Evolutionary conservation across 92 coral and sea anemone species (phyloP).

Genomic region (Porites cylindrica): DNA sequence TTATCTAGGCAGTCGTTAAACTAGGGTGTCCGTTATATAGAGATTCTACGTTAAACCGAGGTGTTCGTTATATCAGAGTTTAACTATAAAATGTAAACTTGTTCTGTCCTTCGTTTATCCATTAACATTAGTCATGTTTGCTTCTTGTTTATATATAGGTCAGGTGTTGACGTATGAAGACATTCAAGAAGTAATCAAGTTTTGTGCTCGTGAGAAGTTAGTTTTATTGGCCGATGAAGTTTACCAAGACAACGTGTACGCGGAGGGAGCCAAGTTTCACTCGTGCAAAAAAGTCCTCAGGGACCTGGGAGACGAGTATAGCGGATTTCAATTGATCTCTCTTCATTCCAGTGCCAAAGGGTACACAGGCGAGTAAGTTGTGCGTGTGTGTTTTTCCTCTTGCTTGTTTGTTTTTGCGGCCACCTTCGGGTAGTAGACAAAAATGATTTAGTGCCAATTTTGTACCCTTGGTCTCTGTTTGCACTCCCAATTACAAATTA

Average conservation of each 20-base stretch:
- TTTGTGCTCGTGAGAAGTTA: constrained; percentile 92
- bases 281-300: constrained; percentile 97
- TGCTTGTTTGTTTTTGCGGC: too few relatives aligned
- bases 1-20: too few relatives aligned
- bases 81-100: too few relatives aligned
- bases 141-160: constrained; percentile 44
- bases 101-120: too few relatives aligned
- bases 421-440: too few relatives aligned
- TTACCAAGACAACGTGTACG: constrained; percentile 94
- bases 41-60: too few relatives aligned
- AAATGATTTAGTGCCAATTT: too few relatives aligned
- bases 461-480: too few relatives aligned
- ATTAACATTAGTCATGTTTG: too few relatives aligned
- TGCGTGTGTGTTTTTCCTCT: not conserved
- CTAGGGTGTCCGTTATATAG: too few relatives aligned
- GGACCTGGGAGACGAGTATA: constrained; percentile 92
- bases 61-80: too few relatives aligned
- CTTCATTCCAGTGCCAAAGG: constrained; percentile 98
- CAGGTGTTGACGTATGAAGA: constrained; percentile 95
- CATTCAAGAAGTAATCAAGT: constrained; percentile 87
- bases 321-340: constrained; percentile 84
- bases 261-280: constrained; percentile 90
- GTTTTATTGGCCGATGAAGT: constrained; percentile 96
- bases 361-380: constrained; percentile 94
- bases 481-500: too few relatives aligned